phyloP scores from a whole-genome alignment of 2,888 invertebrate species.

The Melieria picta region DNA sequence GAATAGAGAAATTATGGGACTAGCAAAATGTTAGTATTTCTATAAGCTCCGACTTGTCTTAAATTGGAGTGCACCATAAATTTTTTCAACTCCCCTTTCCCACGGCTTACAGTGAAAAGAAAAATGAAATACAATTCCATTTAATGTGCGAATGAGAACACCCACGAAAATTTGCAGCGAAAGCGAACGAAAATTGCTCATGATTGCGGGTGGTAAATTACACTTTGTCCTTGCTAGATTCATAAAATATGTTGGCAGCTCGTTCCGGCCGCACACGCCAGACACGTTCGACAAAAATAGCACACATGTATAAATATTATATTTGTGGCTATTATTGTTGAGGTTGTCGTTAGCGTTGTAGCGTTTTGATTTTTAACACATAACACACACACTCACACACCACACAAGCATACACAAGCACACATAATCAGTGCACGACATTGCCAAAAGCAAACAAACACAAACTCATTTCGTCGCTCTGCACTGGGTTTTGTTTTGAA shows the following conservation, averaged over 20 bases:
- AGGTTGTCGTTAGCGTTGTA: background rate
- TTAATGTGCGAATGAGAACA: too few species aligned
- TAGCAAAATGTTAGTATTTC: too few species aligned
- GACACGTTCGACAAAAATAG: background rate
- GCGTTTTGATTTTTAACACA: conserved; percentile 6
- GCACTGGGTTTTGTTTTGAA: too few species aligned
- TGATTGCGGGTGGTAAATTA: conserved; percentile 11
- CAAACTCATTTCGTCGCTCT: background rate
- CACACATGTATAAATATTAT: background rate
- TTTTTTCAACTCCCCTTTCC: too few species aligned
- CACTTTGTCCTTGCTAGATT: conserved; percentile 4
- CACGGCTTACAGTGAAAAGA: too few species aligned
- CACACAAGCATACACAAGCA: background rate
- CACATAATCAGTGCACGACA: background rate
- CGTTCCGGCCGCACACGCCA: too few species aligned
- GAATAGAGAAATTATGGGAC: too few species aligned
- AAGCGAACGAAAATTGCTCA: background rate
- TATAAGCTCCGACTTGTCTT: too few species aligned
- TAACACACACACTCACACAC: background rate
- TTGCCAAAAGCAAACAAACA: background rate
- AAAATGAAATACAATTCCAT: too few species aligned
- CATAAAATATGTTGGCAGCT: conserved; percentile 4
- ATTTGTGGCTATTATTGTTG: background rate
- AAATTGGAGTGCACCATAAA: too few species aligned
- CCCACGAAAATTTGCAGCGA: background rate